Percentiles rank a stretch among this genome's conserved stretches.
phyloP scores from a whole-genome alignment of 2,113 vertebrate genomes.

The Lamprologus tigripictilis region DNA sequence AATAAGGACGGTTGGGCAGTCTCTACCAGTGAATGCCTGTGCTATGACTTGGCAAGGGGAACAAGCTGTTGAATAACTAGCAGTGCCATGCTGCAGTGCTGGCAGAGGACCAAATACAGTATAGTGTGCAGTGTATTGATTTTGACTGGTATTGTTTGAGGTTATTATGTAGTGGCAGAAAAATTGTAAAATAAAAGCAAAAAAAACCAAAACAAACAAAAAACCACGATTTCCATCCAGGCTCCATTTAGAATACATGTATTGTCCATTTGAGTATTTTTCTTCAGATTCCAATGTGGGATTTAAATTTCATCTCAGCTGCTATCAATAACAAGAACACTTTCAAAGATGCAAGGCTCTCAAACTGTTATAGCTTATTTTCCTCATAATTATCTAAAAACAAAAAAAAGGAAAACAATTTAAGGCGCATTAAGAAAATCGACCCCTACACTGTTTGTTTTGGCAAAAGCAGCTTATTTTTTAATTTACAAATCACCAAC shows the following conservation, averaged over 20 bases:
- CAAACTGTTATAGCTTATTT: not conserved
- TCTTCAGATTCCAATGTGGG: not conserved
- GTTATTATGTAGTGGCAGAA: not conserved
- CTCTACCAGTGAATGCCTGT: not conserved
- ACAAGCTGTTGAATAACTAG: conserved; percentile 4
- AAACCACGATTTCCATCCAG: not conserved
- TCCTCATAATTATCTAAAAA: not conserved
- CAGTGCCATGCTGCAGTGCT: conserved; percentile 11
- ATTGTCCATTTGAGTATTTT: not conserved
- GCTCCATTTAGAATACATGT: not conserved
- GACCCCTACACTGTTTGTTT: not conserved
- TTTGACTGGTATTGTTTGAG: not conserved
- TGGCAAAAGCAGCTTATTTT: not conserved
- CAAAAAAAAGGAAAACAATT: not conserved
- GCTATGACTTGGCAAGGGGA: not conserved
- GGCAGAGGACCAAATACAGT: not conserved
- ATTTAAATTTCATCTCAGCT: not conserved
- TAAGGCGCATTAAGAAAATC: rapidly evolving
- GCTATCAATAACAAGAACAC: not conserved
- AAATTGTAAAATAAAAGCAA: not conserved
- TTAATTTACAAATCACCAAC: not conserved
- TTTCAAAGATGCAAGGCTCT: not conserved
- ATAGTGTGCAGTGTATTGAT: not conserved
- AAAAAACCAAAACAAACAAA: rapidly evolving
- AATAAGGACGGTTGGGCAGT: not conserved